Conservation (phyloP, 2,888 invertebrate species). For the Thereva nobilitata region DNA sequence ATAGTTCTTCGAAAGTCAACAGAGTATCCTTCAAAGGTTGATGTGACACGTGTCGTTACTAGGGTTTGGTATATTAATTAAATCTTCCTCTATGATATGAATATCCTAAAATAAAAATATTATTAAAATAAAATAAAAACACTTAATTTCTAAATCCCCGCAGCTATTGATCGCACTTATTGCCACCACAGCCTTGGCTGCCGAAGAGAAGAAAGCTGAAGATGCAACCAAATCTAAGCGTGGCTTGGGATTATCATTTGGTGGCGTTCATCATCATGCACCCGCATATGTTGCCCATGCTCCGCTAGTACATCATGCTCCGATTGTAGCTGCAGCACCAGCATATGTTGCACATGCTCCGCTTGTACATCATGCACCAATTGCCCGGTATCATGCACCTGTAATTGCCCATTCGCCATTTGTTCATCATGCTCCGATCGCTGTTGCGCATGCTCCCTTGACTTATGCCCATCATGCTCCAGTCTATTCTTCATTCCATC, state of each 20-base stretch:
- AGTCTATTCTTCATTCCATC: too few relatives aligned
- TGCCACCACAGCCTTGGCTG: too few relatives aligned
- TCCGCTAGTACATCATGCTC: neutral
- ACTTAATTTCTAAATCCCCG: slow-evolving; percentile 42
- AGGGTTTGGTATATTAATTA: too few relatives aligned
- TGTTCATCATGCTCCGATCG: neutral
- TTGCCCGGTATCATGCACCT: slow-evolving; percentile 41
- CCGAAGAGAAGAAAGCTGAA: too few relatives aligned
- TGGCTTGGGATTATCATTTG: slow-evolving; percentile 57
- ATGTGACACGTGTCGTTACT: too few relatives aligned
- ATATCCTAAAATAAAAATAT: too few relatives aligned
- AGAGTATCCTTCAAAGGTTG: too few relatives aligned
- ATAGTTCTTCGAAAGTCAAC: too few relatives aligned
- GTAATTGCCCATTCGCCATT: neutral
- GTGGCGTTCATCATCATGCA: neutral
- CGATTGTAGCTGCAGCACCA: slow-evolving; percentile 40
- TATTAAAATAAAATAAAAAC: slow-evolving; percentile 46
- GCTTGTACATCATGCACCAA: slow-evolving; percentile 43
- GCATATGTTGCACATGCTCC: slow-evolving; percentile 43
- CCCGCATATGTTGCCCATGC: slow-evolving; percentile 43
- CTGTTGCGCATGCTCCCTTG: neutral
- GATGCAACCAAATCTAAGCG: slow-evolving; percentile 37
- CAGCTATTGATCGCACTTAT: too few relatives aligned
- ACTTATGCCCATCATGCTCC: neutral
- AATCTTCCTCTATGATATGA: too few relatives aligned